Evolutionary conservation across 2,113 vertebrate genomes (phyloP).

Genomic region (Strix aluco): DNA sequence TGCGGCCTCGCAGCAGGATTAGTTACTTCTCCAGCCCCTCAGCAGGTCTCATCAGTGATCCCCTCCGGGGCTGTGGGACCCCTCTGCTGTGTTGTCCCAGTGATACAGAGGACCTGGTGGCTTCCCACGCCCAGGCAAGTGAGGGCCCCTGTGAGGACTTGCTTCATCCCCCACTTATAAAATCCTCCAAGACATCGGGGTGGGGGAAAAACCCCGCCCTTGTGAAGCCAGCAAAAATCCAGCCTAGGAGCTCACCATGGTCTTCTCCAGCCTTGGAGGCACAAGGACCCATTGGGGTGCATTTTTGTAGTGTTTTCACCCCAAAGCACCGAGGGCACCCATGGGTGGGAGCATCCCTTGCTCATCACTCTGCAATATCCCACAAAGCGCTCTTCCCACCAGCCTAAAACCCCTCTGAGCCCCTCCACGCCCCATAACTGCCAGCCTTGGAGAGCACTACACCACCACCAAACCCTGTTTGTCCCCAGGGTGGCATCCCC

Average conservation of each 20-base stretch:
- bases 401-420: neutral
- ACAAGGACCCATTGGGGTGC: neutral
- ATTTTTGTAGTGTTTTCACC: neutral
- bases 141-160: neutral
- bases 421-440: neutral
- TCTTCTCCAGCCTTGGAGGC: neutral
- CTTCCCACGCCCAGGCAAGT: neutral
- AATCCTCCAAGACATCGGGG: neutral
- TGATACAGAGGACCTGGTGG: rapidly evolving
- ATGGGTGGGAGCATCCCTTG: neutral
- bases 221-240: neutral
- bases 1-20: neutral
- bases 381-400: neutral
- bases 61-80: too few relatives aligned
- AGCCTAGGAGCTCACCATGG: neutral
- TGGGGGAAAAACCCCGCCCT: neutral
- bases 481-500: neutral
- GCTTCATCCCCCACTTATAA: neutral
- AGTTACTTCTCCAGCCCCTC: neutral
- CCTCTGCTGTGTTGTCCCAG: rapidly evolving
- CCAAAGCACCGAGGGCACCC: neutral
- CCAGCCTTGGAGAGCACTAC: neutral
- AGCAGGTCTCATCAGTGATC: neutral
- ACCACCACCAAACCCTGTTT: neutral
- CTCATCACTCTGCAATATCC: neutral